phyloP scores from a whole-genome alignment of 2,888 invertebrate species.

The Machimus atricapillus region DNA sequence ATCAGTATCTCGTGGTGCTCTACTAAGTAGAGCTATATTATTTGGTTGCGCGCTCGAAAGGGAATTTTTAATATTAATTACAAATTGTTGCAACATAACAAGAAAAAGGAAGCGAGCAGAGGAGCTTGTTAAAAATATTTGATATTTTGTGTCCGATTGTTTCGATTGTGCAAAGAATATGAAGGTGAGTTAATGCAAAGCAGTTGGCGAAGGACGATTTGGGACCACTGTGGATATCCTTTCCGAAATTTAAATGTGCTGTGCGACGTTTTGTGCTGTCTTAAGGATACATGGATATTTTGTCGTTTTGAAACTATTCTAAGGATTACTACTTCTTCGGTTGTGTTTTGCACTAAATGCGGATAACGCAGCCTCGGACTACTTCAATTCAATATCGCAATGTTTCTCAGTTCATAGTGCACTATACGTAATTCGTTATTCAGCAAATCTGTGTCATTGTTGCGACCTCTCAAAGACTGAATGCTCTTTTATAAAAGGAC shows the following conservation, averaged over 20 bases:
- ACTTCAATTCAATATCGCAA: background rate
- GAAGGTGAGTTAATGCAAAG: constrained; percentile 53
- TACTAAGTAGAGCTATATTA: constrained; percentile 57
- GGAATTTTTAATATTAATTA: constrained; percentile 2
- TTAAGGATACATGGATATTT: background rate
- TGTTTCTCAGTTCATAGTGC: background rate
- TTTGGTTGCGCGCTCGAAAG: constrained; percentile 21
- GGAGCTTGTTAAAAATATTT: background rate
- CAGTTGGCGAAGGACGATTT: background rate
- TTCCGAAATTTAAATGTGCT: background rate
- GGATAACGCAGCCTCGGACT: background rate
- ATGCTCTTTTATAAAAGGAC: background rate
- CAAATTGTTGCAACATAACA: background rate
- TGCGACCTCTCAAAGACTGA: background rate
- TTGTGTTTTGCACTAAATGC: background rate
- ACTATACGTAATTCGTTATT: background rate
- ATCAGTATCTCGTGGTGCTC: constrained; percentile 63
- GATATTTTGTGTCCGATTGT: constrained; percentile 7
- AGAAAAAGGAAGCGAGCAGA: background rate
- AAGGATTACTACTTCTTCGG: background rate
- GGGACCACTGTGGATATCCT: background rate
- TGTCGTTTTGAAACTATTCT: background rate
- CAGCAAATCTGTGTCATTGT: background rate
- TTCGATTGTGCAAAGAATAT: constrained; percentile 47
- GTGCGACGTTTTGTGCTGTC: background rate